These are phyloP conservation scores for Thalpophila matura DNA, from an alignment of 2,888 invertebrate species.

Conservation along the genomic window DNA sequence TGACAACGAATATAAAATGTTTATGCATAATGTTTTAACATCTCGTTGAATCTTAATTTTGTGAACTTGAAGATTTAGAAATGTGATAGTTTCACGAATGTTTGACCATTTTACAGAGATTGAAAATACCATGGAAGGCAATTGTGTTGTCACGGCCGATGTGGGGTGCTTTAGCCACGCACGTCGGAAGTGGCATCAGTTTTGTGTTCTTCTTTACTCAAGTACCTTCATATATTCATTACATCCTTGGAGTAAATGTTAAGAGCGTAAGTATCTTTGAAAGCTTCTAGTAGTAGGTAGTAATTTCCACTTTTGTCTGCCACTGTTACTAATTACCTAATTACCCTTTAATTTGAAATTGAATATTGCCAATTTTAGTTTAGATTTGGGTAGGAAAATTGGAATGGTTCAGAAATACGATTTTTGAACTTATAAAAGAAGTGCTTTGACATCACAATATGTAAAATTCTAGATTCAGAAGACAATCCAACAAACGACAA, in stretches of 20 bases:
- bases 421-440: too few relatives aligned
- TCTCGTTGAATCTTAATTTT: too few relatives aligned
- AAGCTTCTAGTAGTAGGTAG: not conserved
- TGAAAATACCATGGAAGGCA: constrained; percentile 87
- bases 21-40: too few relatives aligned
- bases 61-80: too few relatives aligned
- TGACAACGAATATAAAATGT: not conserved
- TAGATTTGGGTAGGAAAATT: too few relatives aligned
- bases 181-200: constrained; percentile 89
- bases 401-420: too few relatives aligned
- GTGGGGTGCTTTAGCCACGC: constrained; percentile 89
- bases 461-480: too few relatives aligned
- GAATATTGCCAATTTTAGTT: too few relatives aligned
- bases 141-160: constrained; percentile 86
- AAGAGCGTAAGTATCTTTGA: constrained; percentile 75
- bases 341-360: too few relatives aligned
- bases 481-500: too few relatives aligned
- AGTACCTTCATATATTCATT: constrained; percentile 92
- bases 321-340: too few relatives aligned
- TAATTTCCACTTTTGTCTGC: not conserved
- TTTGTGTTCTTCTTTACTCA: constrained; percentile 92
- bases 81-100: not conserved
- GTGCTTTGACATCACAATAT: too few relatives aligned
- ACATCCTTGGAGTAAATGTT: constrained; percentile 87
- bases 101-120: constrained; percentile 64